Conservation (phyloP, 1,140 invertebrate genomes). For the Cataglyphis hispanica region DNA sequence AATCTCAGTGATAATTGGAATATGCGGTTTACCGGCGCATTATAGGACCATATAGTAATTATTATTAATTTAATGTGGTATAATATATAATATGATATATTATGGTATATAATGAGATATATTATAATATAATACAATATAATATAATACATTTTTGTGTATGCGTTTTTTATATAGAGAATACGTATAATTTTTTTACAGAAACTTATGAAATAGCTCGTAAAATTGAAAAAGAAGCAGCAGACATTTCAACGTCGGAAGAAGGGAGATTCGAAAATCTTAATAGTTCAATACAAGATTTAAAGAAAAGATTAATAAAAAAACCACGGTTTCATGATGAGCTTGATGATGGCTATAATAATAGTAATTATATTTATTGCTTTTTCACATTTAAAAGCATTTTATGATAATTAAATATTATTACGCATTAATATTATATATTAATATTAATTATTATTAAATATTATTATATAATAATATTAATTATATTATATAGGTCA, state of each 20-base stretch:
- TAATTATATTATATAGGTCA: no score
- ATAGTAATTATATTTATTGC: neutral
- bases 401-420: no score
- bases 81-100: no score
- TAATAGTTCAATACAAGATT: neutral
- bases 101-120: no score
- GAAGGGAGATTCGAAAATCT: neutral
- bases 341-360: neutral
- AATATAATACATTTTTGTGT: no score
- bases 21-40: neutral
- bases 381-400: neutral
- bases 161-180: no score
- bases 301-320: neutral
- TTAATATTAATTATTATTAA: no score
- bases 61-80: neutral
- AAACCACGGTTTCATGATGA: neutral
- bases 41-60: neutral
- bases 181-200: neutral
- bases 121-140: no score
- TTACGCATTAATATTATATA: no score
- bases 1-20: neutral
- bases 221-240: neutral
- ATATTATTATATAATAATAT: no score
- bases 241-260: neutral
- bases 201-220: neutral